Percentiles rank a stretch among this genome's conserved stretches.
phyloP scores from a whole-genome alignment of 2,113 vertebrate species.

The Menidia beryllina region DNA sequence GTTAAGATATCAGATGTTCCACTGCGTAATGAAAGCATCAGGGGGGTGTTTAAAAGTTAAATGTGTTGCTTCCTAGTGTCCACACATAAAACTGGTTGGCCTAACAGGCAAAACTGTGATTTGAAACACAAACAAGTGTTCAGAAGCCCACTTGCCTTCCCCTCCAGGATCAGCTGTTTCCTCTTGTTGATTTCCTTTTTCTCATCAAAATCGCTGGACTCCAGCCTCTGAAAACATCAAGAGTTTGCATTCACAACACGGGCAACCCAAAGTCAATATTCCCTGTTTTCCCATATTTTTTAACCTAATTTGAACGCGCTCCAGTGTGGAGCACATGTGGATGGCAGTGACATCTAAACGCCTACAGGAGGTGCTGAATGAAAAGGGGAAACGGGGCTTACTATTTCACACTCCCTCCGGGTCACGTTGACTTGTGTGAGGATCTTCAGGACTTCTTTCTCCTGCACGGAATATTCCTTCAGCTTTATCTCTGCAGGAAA shows the following conservation, averaged over 20 bases:
- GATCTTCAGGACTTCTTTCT: conserved; percentile 88
- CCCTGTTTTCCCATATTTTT: too few relatives aligned
- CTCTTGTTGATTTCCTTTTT: conserved; percentile 96
- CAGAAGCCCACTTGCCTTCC: conserved; percentile 83
- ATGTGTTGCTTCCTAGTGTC: neutral
- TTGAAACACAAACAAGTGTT: neutral
- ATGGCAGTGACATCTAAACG: too few relatives aligned
- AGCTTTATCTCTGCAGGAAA: conserved; percentile 86
- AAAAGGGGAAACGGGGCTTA: conserved; percentile 39
- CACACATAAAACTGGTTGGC: neutral
- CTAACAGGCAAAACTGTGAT: neutral
- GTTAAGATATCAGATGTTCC: too few relatives aligned
- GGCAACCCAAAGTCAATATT: too few relatives aligned
- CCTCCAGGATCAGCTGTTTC: conserved; percentile 95
- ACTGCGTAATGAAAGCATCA: too few relatives aligned
- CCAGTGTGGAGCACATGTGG: too few relatives aligned
- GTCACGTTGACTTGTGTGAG: conserved; percentile 95
- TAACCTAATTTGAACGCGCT: too few relatives aligned
- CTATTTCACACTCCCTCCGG: conserved; percentile 86
- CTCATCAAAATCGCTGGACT: conserved; percentile 91
- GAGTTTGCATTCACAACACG: neutral
- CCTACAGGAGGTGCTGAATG: too few relatives aligned
- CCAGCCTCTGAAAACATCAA: conserved; percentile 88
- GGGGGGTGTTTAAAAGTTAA: too few relatives aligned
- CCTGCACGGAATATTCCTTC: conserved; percentile 85